Evolutionary conservation across 2,113 vertebrate species (phyloP).

Genomic region (Oxyura jamaicensis): DNA sequence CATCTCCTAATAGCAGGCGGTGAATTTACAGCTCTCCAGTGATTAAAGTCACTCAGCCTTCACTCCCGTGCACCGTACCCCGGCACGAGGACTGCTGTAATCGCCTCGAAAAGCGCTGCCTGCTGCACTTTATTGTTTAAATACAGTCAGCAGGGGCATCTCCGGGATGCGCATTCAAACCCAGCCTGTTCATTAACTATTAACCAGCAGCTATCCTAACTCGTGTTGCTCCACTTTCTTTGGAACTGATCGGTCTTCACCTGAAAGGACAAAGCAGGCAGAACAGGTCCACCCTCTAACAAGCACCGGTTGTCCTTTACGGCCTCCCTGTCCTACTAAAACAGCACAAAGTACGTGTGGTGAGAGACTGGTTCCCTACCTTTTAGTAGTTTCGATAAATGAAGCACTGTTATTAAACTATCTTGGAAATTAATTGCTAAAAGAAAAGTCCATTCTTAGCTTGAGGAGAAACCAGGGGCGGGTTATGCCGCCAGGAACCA

Average conservation of each 20-base stretch:
- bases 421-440: background rate
- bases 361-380: background rate
- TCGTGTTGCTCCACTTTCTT: background rate
- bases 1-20: background rate
- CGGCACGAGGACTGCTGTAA: background rate
- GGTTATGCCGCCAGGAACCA: background rate
- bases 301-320: background rate
- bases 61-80: background rate
- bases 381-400: background rate
- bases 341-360: fast-evolving
- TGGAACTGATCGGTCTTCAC: background rate
- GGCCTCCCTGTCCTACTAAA: background rate
- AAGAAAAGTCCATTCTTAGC: background rate
- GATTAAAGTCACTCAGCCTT: background rate
- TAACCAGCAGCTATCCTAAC: background rate
- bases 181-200: background rate
- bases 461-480: background rate
- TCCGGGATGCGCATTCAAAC: background rate
- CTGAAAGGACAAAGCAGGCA: background rate
- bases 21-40: background rate
- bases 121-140: constrained; percentile 2
- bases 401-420: background rate
- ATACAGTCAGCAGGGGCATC: background rate
- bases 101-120: background rate
- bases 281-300: background rate